Evolutionary conservation across 1,140 invertebrate genomes (phyloP).

Genomic region (Leptestheria dahalacensis): DNA sequence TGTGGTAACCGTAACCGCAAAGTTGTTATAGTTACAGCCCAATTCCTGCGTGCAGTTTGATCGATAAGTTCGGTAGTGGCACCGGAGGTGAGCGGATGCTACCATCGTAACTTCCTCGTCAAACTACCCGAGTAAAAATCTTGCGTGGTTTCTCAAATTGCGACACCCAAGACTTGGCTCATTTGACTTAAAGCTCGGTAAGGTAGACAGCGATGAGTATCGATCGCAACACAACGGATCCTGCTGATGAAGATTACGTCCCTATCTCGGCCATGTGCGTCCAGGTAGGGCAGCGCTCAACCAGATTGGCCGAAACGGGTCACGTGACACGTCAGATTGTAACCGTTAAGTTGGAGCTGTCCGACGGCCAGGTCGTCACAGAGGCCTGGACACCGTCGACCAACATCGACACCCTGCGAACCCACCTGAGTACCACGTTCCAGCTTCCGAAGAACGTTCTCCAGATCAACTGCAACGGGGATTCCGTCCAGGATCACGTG

Average conservation of each 20-base stretch:
- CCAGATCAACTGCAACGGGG: not conserved
- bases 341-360: not conserved
- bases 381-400: constrained; percentile 2
- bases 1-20: no score
- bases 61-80: no score
- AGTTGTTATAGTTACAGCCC: no score
- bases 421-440: not conserved
- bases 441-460: not conserved
- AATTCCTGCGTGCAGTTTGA: no score
- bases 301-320: not conserved
- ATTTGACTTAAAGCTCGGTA: no score
- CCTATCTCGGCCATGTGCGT: not conserved
- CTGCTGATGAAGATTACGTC: not conserved
- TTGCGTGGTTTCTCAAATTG: no score
- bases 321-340: not conserved
- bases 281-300: not conserved
- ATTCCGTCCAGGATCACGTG: not conserved
- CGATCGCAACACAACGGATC: no score
- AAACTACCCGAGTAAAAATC: no score
- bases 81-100: no score
- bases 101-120: no score
- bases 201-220: no score
- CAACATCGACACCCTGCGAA: not conserved
- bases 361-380: constrained; percentile 7
- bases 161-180: no score